Evolutionary conservation across 2,113 vertebrate genomes (phyloP).

Genomic region (cattle (Bos taurus)): ARS-UCD2.0 NC_037330.1:93220001-93220500

Average conservation of each 20-base stretch:
- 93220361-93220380: background rate
- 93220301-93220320: background rate
- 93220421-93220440: background rate
- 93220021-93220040: background rate
- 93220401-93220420: background rate
- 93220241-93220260: background rate
- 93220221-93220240: background rate
- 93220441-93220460: background rate
- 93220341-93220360: background rate
- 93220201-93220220: background rate
- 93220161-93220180: background rate
- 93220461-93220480: background rate
- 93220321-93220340: background rate
- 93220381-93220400: background rate
- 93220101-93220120: background rate
- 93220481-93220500: background rate
- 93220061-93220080: background rate
- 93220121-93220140: background rate
- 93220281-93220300: background rate
- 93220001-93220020: background rate
- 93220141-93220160: background rate
- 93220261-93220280: background rate
- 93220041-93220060: background rate
- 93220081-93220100: background rate
- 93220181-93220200: background rate